Evolutionary conservation across 2,113 vertebrate genomes (phyloP), one percentile per base, ranked within the genome.

Genomic region (Chloebia gouldiae): DNA sequence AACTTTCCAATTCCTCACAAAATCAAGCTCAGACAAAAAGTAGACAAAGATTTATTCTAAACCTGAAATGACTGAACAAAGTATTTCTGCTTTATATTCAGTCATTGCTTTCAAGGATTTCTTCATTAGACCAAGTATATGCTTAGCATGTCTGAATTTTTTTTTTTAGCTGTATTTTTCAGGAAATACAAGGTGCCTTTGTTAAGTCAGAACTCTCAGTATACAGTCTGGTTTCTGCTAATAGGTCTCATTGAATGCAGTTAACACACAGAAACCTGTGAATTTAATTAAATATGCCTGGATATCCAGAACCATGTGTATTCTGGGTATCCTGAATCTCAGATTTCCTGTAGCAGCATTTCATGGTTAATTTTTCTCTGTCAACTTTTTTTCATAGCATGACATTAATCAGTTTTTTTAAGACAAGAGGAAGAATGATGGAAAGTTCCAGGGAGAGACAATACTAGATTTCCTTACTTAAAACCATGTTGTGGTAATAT

Each of bases 161-260:
- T 82, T 83, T 77, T 78, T 81, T 82, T 54, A 71, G 6, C 22
- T 82, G 14, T 28, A 17, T 75, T 88, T 85, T 70, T 57, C 30
- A 75, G 37, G 27, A 82, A 64, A 60, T 17, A 8, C 69, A 80
- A 69, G 15, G 1, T 84, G 4, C 5, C n/a, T 94, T 91, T 84
- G 17, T 20, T 61, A 49, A 50, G 25, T 57, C 33, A 82, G 53
- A 76, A 10, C 12, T 90, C 65, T 79, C 51, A 93, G 14, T 9
- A 39, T 50, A 42, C 9, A 3, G 13, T 53, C 15, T 0, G 0
- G 2, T 82, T 84, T 85, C 37, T 50, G 24, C 54, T 68, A 65
- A 57, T 13, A 59, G 17, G 13, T 80, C 27, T 80, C 19, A 44
- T 15, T 72, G 75, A 88, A 80, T 53, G 27, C 7, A 64, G 9